Base-by-base conservation (phyloP, 2,888 invertebrate species). In the Kuschelorhynchus macadamiae region DNA sequence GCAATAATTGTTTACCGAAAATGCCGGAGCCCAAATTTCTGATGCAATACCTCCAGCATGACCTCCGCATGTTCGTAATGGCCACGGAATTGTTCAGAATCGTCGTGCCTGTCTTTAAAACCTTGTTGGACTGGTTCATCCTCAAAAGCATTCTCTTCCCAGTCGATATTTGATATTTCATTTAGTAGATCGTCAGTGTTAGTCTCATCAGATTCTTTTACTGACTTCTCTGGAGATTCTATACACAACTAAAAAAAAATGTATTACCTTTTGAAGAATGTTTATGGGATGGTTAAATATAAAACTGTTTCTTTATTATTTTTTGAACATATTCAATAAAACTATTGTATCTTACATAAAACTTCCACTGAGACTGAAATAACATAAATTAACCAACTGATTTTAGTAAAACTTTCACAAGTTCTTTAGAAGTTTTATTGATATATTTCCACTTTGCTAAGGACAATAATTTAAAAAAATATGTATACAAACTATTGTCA, bases 11-110 rank as follows among this genome's bases (percentile, higher is more conserved):
- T 25, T 16, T 57, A 71, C 71, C 71, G 83, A 33, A 71, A 71
- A 4, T 18, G 80, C 55, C 91, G 90, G 56, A 98, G 86, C 32
- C 98, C 98, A 84, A 98, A 98, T 78, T 89, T 92, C 74, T 76
- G 71, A 63, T 80, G 79, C 2, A 83, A 71, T 4, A 78, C 75
- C 63, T 81, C 79, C 49, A 76, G 61, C 77, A 80, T 75, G 3
- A 75, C 72, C 11, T 77, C 75, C 1, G 77, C 74, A 63, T 80
- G 79, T 12, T 77, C 75, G 69, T 80, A 80, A 3, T 59, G 44
- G 25, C 71, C 68, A 32, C 69, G 68, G 62, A 80, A 80, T 61
- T 80, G 77, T 3, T 59, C 64, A 9, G 78, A 76, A 68, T 79
- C 73, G 60, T 80, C 79, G 32, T 66, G 52, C 33, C 79, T 67